Evolutionary conservation across 2,113 vertebrate species (phyloP), one percentile per base, ranked within the genome.

Genomic region (Andinoacara biseriatus): DNA sequence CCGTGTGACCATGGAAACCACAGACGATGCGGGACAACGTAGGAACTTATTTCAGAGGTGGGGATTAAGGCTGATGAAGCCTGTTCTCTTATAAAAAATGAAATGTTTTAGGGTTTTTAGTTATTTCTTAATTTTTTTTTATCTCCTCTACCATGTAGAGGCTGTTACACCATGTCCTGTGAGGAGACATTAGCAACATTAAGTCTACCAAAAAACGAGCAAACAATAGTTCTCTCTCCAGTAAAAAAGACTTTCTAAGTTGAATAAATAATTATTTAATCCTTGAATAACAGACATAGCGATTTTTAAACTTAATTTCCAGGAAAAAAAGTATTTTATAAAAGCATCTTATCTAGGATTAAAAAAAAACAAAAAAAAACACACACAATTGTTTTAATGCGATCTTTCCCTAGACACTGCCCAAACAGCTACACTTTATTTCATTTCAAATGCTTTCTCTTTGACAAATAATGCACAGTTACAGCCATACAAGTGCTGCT

Each of bases 401-500:
- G 10, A 72, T 54, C 18, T 33, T 33, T 72, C 46, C 67, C 46
- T 2, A 31, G 67, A 33, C 67, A 54, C 10, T 72, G 67, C 46
- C 26, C 46, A 72, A 72, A 46, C 26, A 72, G 67, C 67, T 54
- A 72, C 9, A 0, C 67, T 72, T 72, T 52, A 69, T 52, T 69
- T 72, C n/a, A 72, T 72, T 49, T 54, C 17, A 72, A 69, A 69
- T 69, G 49, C 43, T 69, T 69, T 52, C 67, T 52, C 17, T 33
- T 54, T 72, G 67, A 3, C 67, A 72, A 72, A 72, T 72, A 72
- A 72, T 54, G 18, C 67, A 72, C 26, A 72, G 18, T 54, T 46
- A 72, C 67, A 72, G 26, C 67, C 43, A 72, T n/a, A 54, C 46
- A 72, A 33, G 46, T 8, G 43, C 65, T 72, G 67, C 67, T 72